These are phyloP conservation scores for Myripristis jacobus DNA, from an alignment of 2,797 vertebrate genomes.

Conservation along the genomic window DNA sequence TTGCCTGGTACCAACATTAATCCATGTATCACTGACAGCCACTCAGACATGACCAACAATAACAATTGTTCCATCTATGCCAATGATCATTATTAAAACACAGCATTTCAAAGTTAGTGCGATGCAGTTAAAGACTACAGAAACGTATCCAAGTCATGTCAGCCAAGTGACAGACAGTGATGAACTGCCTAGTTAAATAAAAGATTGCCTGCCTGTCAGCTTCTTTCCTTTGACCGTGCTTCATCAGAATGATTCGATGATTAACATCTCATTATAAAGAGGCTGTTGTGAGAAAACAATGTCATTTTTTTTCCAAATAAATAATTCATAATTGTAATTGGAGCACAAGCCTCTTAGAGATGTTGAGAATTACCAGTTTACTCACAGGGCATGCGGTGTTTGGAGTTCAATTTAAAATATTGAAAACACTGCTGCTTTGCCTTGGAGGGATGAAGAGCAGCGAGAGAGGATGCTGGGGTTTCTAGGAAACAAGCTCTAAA, in stretches of 20 bases:
- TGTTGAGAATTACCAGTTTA: constrained; percentile 26
- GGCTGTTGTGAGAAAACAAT: constrained; percentile 11
- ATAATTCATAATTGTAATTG: constrained; percentile 46
- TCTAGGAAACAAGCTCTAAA: constrained; percentile 72
- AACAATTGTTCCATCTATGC: constrained; percentile 42
- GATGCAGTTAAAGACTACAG: constrained; percentile 37
- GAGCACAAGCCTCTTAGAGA: constrained; percentile 40
- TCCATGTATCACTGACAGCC: constrained; percentile 8
- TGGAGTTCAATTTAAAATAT: constrained; percentile 63
- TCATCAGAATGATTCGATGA: constrained; percentile 14
- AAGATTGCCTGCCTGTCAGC: constrained; percentile 9
- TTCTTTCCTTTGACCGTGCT: background rate
- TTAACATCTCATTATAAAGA: constrained; percentile 14
- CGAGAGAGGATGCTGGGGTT: constrained; percentile 54
- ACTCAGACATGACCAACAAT: constrained; percentile 8
- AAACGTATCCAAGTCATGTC: constrained; percentile 9
- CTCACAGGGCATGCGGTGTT: constrained; percentile 25
- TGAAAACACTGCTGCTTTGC: constrained; percentile 46
- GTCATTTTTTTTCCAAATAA: constrained; percentile 7
- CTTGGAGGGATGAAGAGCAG: constrained; percentile 18
- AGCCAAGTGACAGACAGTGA: constrained; percentile 13
- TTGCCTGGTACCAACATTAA: constrained; percentile 22
- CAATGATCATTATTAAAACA: constrained; percentile 57
- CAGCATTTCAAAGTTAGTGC: too few relatives aligned
- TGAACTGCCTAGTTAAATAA: constrained; percentile 4